Conservation (phyloP, 2,888 invertebrate genomes). For the Chrysomela aeneicollis region DNA sequence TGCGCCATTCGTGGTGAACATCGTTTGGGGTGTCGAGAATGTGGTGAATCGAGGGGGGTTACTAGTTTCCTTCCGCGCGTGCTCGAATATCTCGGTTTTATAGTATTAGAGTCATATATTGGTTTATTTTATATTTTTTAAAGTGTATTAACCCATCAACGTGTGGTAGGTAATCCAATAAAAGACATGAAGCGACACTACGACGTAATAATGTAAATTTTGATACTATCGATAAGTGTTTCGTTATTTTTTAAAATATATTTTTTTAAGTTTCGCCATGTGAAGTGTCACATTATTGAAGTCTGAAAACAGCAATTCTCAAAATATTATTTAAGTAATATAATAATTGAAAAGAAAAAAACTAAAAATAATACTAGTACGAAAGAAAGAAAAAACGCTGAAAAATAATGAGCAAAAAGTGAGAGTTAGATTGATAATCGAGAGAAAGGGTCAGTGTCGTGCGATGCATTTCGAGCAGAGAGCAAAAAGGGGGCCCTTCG, state of each 20-base stretch:
- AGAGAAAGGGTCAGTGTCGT: constrained; percentile 34
- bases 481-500: constrained; percentile 56
- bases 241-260: constrained; percentile 60
- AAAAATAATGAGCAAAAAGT: constrained; percentile 50
- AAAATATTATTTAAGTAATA: constrained; percentile 61
- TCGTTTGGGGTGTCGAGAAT: not conserved
- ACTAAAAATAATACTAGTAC: constrained; percentile 51
- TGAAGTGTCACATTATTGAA: constrained; percentile 61
- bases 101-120: constrained; percentile 57
- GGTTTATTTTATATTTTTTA: constrained; percentile 51
- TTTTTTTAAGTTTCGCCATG: constrained; percentile 61
- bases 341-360: constrained; percentile 55
- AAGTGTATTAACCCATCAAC: constrained; percentile 34
- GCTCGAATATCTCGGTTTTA: constrained; percentile 49
- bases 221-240: constrained; percentile 57
- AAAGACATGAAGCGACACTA: constrained; percentile 60
- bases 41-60: not conserved
- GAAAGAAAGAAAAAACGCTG: constrained; percentile 52
- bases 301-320: constrained; percentile 64
- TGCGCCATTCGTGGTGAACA: not conserved
- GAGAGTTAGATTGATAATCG: constrained; percentile 49
- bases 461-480: constrained; percentile 15
- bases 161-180: constrained; percentile 44
- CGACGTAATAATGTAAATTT: constrained; percentile 54
- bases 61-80: not conserved